Conservation (phyloP, 2,888 invertebrate genomes). For the Nomada flava region DNA sequence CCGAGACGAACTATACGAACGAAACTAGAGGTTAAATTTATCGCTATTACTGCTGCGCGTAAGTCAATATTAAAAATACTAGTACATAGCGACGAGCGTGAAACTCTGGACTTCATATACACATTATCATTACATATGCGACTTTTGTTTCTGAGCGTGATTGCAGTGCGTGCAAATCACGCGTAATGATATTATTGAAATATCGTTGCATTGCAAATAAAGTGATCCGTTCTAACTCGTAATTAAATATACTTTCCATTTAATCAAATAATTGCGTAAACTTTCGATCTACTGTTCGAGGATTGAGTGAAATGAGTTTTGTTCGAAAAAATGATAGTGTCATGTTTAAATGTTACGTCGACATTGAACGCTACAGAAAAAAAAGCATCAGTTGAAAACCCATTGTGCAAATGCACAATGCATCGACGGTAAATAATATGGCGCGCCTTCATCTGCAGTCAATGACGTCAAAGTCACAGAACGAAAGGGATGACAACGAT, state of each 20-base stretch:
- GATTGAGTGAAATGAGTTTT: neutral
- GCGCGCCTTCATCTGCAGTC: conserved; percentile 63
- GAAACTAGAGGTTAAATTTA: conserved; percentile 4
- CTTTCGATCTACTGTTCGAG: neutral
- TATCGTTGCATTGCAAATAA: neutral
- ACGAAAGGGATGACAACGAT: conserved; percentile 41
- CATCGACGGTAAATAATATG: conserved; percentile 65
- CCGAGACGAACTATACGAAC: neutral
- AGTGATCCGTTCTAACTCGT: neutral
- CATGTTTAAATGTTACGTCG: neutral
- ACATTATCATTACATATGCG: neutral
- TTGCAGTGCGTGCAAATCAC: neutral
- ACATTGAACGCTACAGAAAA: neutral
- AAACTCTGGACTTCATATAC: neutral
- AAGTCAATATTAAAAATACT: conserved; percentile 52
- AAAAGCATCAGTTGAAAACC: neutral
- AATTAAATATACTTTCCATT: conserved; percentile 1
- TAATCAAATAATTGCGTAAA: neutral
- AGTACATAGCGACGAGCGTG: conserved; percentile 25
- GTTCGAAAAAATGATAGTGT: conserved; percentile 7
- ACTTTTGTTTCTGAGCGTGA: neutral
- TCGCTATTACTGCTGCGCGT: neutral
- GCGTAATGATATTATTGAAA: neutral
- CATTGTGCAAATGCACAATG: conserved; percentile 31
- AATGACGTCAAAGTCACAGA: conserved; percentile 62